phyloP scores from a whole-genome alignment of 2,797 vertebrate species.

The Muscicapa comitata region DNA sequence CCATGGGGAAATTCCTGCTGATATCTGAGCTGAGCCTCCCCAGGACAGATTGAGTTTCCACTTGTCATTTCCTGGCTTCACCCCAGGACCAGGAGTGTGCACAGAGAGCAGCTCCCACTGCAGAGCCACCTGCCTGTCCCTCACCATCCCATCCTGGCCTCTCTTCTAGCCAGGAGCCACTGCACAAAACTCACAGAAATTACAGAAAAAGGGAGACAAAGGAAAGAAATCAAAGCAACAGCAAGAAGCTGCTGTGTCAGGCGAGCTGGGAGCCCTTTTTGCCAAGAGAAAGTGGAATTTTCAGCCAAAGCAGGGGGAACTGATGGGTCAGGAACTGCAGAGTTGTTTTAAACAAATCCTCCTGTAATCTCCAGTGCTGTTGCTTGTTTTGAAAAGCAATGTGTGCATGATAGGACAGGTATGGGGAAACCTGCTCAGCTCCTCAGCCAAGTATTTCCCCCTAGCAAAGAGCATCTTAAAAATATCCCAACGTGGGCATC shows the following conservation, averaged over 20 bases:
- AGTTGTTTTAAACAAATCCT: slow-evolving; percentile 28
- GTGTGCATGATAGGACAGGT: not conserved
- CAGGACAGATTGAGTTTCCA: not conserved
- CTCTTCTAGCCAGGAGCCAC: not conserved
- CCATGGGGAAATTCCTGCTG: not conserved
- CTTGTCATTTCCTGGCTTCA: not conserved
- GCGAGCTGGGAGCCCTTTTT: not conserved
- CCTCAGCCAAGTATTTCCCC: slow-evolving; percentile 25
- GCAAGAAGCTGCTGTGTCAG: not conserved
- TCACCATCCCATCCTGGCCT: not conserved
- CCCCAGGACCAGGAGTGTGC: rapidly evolving
- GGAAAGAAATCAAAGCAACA: not conserved
- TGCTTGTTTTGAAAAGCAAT: slow-evolving; percentile 25
- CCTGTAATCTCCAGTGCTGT: not conserved
- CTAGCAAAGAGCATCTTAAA: slow-evolving; percentile 14
- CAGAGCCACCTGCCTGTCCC: not conserved
- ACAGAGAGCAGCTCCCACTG: rapidly evolving
- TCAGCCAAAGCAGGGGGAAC: not conserved
- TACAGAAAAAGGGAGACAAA: not conserved
- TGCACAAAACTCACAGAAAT: not conserved
- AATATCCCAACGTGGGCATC: not conserved
- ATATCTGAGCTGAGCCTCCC: not conserved
- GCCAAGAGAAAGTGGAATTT: not conserved
- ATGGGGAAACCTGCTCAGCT: slow-evolving; percentile 8
- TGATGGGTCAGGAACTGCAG: not conserved